A percentile compares a stretch with the other conserved stretches of the same genome.
Evolutionary conservation across 30 jellyfish, hydroid and myxozoan genomes (phyloP).

Genomic region (Turritopsis rubra): DNA sequence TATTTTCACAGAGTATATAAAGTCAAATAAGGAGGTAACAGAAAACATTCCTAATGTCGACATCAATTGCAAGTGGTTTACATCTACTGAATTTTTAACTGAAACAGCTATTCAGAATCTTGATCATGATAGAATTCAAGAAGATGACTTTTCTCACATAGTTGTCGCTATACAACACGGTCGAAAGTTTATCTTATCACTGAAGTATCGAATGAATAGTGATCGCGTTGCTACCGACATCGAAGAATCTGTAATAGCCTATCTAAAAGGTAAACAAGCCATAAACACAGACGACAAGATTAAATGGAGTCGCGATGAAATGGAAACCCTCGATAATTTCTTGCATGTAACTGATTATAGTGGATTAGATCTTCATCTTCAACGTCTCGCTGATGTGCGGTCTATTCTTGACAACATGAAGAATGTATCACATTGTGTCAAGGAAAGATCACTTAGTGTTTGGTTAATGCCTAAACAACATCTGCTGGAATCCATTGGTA

Average conservation of each 20-base stretch:
- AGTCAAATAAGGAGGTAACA: not conserved
- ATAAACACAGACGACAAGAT: not conserved
- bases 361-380: not conserved
- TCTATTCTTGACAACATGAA: not conserved
- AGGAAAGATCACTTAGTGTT: not conserved
- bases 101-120: not conserved
- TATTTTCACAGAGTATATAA: not conserved
- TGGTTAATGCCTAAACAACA: not conserved
- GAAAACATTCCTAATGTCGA: not conserved
- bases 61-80: not conserved
- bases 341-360: not conserved
- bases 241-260: not conserved
- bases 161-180: not conserved
- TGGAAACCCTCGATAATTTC: not conserved
- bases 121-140: not conserved
- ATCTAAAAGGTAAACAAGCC: not conserved
- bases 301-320: not conserved
- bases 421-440: not conserved
- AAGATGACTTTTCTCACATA: not conserved
- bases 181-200: not conserved
- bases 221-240: not conserved
- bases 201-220: not conserved
- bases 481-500: not conserved
- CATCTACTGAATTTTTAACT: not conserved
- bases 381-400: not conserved